A percentile compares a stretch with the other conserved stretches of the same genome.
phyloP scores from a whole-genome alignment of 2,888 invertebrate species.

The Andrena chrysosceles region DNA sequence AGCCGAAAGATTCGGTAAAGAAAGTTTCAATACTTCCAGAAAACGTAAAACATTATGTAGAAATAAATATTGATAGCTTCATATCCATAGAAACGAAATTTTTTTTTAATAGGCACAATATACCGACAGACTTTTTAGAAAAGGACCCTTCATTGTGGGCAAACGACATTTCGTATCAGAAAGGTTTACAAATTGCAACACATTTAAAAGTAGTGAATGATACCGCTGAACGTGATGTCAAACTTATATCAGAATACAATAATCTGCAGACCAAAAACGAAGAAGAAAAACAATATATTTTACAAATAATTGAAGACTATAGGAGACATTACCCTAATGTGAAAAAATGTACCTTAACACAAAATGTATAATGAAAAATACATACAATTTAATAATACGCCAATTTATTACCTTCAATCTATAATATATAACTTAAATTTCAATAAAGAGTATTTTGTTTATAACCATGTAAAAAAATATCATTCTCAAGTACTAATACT shows the following conservation, averaged over 20 bases:
- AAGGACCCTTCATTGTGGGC: neutral
- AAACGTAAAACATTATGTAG: constrained; percentile 1
- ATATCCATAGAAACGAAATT: neutral
- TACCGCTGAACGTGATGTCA: neutral
- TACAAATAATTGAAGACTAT: neutral
- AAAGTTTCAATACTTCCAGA: neutral
- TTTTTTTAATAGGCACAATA: neutral
- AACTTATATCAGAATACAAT: constrained; percentile 3
- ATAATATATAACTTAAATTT: no score
- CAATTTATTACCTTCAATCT: no score
- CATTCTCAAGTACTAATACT: no score
- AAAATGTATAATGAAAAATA: neutral
- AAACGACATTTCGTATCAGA: neutral
- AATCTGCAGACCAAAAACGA: constrained; percentile 1
- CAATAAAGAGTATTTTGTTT: no score
- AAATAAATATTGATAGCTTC: neutral
- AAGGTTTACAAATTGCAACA: no score
- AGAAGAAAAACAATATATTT: neutral
- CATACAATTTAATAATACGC: no score
- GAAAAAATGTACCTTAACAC: neutral
- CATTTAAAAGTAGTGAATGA: no score
- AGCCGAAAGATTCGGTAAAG: neutral
- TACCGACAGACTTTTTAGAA: constrained; percentile 5
- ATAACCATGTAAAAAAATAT: neutral
- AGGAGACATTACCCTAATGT: constrained; percentile 1